A percentile compares a stretch with the other conserved stretches of the same genome.
Conservation (phyloP, 2,797 vertebrate genomes). For the Catostomus latipinnis region DNA sequence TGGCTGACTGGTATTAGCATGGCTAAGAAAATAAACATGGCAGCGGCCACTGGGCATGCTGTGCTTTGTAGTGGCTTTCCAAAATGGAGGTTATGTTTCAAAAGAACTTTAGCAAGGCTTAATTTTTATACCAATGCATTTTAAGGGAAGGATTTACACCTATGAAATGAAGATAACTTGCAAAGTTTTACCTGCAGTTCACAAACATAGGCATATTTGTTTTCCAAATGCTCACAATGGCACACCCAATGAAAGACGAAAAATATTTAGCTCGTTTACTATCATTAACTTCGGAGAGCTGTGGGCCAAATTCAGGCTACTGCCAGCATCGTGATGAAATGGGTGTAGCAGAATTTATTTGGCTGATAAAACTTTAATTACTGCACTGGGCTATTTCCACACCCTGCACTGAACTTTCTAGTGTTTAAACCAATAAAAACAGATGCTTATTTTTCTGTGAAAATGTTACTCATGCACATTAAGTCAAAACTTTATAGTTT, state of each 20-base stretch:
- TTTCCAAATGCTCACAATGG: too few species aligned
- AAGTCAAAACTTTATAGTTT: constrained; percentile 12
- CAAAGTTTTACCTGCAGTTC: constrained; percentile 3
- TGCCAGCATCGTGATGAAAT: constrained; percentile 60
- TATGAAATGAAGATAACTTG: constrained; percentile 39
- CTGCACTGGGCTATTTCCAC: constrained; percentile 55
- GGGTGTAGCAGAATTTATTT: constrained; percentile 69
- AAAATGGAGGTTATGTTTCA: constrained; percentile 51
- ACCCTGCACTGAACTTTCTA: constrained; percentile 59
- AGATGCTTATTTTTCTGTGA: constrained; percentile 26
- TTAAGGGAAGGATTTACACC: constrained; percentile 50
- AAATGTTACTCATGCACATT: constrained; percentile 15
- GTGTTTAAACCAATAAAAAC: constrained; percentile 59
- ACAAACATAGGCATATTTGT: constrained; percentile 14
- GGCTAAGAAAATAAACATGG: constrained; percentile 79
- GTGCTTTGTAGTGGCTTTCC: constrained; percentile 63
- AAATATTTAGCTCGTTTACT: constrained; percentile 59
- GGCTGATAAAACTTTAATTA: constrained; percentile 68
- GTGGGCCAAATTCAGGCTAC: constrained; percentile 54
- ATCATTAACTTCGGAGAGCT: constrained; percentile 38
- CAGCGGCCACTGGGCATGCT: constrained; percentile 64
- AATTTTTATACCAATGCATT: constrained; percentile 49
- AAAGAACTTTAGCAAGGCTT: constrained; percentile 48
- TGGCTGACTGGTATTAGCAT: constrained; percentile 75
- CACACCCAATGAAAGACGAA: constrained; percentile 55